Percentiles rank a stretch among this genome's conserved stretches.
Conservation (phyloP, 2,888 invertebrate genomes). For the Drosophila macrospina region DNA sequence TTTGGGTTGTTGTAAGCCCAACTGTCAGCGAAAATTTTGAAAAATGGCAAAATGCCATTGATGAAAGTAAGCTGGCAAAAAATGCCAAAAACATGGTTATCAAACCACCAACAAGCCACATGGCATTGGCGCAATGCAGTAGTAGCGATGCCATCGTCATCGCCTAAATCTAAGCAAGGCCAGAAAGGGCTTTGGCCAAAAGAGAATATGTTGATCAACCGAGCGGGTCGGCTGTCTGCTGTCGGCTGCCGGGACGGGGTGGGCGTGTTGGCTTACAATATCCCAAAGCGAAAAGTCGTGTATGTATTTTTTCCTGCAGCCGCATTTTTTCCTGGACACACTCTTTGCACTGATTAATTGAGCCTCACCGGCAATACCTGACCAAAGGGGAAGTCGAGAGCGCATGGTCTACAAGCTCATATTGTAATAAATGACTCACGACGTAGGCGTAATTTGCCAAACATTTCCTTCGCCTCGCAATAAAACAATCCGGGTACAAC, state of each 20-base stretch:
- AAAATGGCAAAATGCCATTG: conserved; percentile 83
- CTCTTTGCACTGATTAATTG: conserved; percentile 75
- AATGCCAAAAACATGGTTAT: conserved; percentile 41
- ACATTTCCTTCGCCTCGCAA: conserved; percentile 35
- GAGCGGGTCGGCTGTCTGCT: conserved; percentile 15
- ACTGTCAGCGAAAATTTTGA: conserved; percentile 82
- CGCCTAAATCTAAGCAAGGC: conserved; percentile 65
- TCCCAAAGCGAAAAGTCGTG: conserved; percentile 83
- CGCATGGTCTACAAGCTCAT: neutral
- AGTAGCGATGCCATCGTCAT: conserved; percentile 33
- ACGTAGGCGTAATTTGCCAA: conserved; percentile 58
- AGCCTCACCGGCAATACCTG: conserved; percentile 64
- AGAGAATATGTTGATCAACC: conserved; percentile 25
- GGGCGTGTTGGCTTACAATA: conserved; percentile 76
- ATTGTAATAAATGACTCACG: conserved; percentile 55
- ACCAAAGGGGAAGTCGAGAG: conserved; percentile 10
- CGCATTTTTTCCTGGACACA: conserved; percentile 45
- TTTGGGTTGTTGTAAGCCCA: conserved; percentile 43
- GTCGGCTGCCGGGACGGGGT: conserved; percentile 12
- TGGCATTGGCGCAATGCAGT: conserved; percentile 61
- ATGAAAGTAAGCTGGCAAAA: conserved; percentile 70
- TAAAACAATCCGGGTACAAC: conserved; percentile 45
- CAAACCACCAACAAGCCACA: conserved; percentile 22
- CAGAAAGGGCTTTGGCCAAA: conserved; percentile 24
- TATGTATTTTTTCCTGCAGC: conserved; percentile 56